Evolutionary conservation across 2,113 vertebrate species (phyloP), one percentile per base, ranked within the genome.

Genomic region (Cyprinodon tularosa): DNA sequence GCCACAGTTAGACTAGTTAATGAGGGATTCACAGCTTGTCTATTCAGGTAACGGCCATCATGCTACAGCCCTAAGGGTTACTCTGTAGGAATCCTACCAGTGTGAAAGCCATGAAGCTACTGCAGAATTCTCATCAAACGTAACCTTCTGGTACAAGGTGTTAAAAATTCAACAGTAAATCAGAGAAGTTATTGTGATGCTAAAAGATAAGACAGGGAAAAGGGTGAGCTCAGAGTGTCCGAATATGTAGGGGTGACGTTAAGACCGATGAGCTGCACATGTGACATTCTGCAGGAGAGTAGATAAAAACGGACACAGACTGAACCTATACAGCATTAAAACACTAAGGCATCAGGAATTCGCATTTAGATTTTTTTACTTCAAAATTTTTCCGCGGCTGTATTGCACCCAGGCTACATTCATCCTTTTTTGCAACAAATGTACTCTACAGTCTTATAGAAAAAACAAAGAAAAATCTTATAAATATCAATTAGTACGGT

Each of bases 21-120:
- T 42, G n/a, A 60, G 38, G 50, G 37, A 65, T 12, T 68, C 67
- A 68, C 71, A 57, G 66, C 65, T 71, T 42, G 69, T 75, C 73
- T 72, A 29, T 77, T 75, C 38, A 74, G 75, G 40, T 69, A 71
- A 72, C 29, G 64, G 59, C 62, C 66, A 40, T 74, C 64, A 4
- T n/a, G 60, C 66, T 15, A 3, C 20, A 45, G 75, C 81, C 69
- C 39, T 37, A 9, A 37, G 82, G 13, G 47, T 71, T 66, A 59
- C 53, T 48, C 61, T 29, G 37, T 6, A 50, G 10, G 53, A 62
- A 47, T 66, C 17, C 53, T 44, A 1, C 1, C 13, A 70, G 39
- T 45, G 44, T 45, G 62, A 63, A 7, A 8, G 12, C 14, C 13
- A 39, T 17, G 62, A 8, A 14, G 8, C 1, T 20, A 42, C 62